phyloP scores from a whole-genome alignment of 1,140 invertebrate species.

The Camponotus pennsylvanicus region DNA sequence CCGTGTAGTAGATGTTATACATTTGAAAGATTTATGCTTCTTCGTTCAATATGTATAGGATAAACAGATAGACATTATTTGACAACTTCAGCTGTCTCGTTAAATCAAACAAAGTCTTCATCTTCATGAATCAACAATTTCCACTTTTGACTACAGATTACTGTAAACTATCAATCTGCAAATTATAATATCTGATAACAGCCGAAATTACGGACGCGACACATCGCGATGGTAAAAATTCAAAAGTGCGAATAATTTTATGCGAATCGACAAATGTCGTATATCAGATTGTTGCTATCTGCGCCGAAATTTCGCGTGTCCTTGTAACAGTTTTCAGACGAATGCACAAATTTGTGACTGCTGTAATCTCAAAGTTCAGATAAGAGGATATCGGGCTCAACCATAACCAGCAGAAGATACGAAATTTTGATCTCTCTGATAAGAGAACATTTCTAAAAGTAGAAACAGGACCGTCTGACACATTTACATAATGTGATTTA shows the following conservation, averaged over 20 bases:
- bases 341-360: neutral
- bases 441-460: constrained; percentile 12
- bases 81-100: neutral
- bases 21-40: constrained; percentile 7
- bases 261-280: constrained; percentile 10
- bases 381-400: neutral
- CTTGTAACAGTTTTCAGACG: constrained; percentile 28
- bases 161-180: neutral
- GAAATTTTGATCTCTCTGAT: constrained; percentile 16
- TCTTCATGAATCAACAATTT: neutral
- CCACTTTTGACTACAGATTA: neutral
- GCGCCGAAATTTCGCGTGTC: neutral
- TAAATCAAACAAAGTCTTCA: neutral
- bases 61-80: constrained; percentile 33
- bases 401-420: neutral
- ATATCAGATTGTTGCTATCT: constrained; percentile 21
- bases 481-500: constrained; percentile 29
- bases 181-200: neutral
- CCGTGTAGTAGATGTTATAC: neutral
- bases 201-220: neutral
- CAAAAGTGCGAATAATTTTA: constrained; percentile 13
- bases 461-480: neutral
- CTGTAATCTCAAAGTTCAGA: constrained; percentile 19
- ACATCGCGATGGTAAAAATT: constrained; percentile 1
- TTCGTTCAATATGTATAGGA: neutral